Evolutionary conservation across 2,888 invertebrate genomes (phyloP), one percentile per base, ranked within the genome.

Genomic region (Priocnemis perturbator): DNA sequence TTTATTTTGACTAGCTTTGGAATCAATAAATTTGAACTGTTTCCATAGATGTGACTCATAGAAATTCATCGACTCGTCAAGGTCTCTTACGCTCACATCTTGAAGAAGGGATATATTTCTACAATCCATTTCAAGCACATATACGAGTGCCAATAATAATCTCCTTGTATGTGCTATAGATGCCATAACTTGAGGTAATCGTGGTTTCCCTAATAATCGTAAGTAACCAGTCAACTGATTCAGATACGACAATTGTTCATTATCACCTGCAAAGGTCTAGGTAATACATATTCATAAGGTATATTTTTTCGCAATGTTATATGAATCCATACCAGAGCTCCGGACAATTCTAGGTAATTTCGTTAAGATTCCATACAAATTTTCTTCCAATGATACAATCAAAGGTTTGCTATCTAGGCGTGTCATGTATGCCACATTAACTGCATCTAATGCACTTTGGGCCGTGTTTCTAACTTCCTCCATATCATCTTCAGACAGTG

Each of bases 211-310:
- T 60, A 95, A 88, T 61, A 93, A 87, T 61, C 90, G 88, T 14
- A 95, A 83, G 86, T 95, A 94, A 2, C 95, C 95, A 73, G 92
- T 91, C 0, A 95, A 78, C 59, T 94, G 91, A 81, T 93, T 92
- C 57, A 96, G 86, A 4, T 92, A 91, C 0, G 92, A 89, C 23
- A 93, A 84, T 85, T 95, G 95, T 76, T 93, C 91, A 0, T 82
- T 85, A 26, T 92, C 91, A 79, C 94, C 94, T 92, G 62, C 4
- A 15, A 69, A 69, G 30, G 55, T 48, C 30, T 30, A 56, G 20
- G 45, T 15, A 30, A 17, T 57, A 15, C 7, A 23, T 9, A 23
- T 60, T 50, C 26, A 7, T 53, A 63, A 60, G 21, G 37, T 37
- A 3, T 7, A 37, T 37, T 37, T 2, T 11, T 37, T 37, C 14